A percentile compares a stretch with the other conserved stretches of the same genome.
Evolutionary conservation across 1,140 invertebrate genomes (phyloP).

Genomic region (Drosophila subpulchrella): DNA sequence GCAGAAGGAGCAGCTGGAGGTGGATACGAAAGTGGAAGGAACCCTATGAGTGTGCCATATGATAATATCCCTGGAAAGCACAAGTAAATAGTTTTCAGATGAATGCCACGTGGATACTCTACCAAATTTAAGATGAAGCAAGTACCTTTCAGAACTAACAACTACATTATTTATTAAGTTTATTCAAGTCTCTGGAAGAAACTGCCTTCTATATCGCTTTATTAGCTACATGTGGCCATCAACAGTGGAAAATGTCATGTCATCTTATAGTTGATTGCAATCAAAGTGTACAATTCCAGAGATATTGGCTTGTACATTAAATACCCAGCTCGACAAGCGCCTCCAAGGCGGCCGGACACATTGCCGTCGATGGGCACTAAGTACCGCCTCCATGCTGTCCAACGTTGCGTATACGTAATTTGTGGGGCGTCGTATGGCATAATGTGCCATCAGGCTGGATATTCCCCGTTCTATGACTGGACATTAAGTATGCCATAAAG

Average conservation of each 20-base stretch:
- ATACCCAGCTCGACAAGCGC: slow-evolving; percentile 53
- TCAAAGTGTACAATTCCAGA: slow-evolving; percentile 68
- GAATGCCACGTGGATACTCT: slow-evolving; percentile 18
- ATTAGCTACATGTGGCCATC: background rate
- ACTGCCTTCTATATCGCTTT: background rate
- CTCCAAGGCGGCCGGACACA: slow-evolving; percentile 38
- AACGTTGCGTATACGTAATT: slow-evolving; percentile 70
- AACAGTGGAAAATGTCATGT: slow-evolving; percentile 7
- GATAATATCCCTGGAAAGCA: slow-evolving; percentile 44
- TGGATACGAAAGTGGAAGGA: background rate
- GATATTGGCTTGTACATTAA: slow-evolving; percentile 64
- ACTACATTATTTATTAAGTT: background rate
- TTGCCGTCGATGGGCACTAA: slow-evolving; percentile 43
- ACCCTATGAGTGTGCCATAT: slow-evolving; percentile 25
- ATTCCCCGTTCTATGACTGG: slow-evolving; percentile 47
- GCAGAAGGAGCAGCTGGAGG: slow-evolving; percentile 35
- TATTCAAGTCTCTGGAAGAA: background rate
- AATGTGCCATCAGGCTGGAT: slow-evolving; percentile 73
- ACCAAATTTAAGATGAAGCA: background rate
- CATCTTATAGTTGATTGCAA: slow-evolving; percentile 64
- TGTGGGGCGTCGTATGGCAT: slow-evolving; percentile 73
- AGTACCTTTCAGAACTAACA: background rate
- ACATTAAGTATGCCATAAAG: slow-evolving; percentile 72
- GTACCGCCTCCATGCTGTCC: slow-evolving; percentile 20
- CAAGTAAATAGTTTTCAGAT: slow-evolving; percentile 18